phyloP scores from a whole-genome alignment of 2,113 vertebrate species.

The Pomatostomus ruficeps region DNA sequence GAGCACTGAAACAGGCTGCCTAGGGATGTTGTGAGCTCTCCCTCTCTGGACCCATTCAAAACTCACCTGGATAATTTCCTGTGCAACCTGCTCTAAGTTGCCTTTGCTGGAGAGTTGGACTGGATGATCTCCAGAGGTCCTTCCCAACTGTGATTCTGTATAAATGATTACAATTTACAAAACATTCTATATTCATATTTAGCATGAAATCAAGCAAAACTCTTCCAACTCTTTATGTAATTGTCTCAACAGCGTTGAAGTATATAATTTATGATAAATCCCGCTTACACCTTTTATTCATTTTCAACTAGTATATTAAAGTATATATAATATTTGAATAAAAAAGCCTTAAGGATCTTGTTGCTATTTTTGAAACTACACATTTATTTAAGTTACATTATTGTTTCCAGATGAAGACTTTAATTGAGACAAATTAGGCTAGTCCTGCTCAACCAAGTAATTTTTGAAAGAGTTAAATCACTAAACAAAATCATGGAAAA shows the following conservation, averaged over 20 bases:
- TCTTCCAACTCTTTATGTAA: neutral
- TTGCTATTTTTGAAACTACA: neutral
- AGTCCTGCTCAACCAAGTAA: neutral
- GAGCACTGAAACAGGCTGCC: neutral
- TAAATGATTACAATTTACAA: neutral
- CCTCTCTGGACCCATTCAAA: neutral
- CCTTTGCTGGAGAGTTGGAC: neutral
- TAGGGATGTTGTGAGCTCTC: neutral
- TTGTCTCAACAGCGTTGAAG: neutral
- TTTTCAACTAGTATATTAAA: neutral
- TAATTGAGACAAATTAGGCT: neutral
- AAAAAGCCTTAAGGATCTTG: neutral
- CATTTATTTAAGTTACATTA: neutral
- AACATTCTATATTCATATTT: neutral
- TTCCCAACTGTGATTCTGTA: neutral
- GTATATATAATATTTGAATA: neutral
- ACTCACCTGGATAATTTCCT: neutral
- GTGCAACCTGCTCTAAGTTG: neutral
- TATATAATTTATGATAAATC: neutral
- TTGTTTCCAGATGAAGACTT: conserved; percentile 21
- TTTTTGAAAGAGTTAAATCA: neutral
- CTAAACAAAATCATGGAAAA: neutral
- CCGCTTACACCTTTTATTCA: neutral
- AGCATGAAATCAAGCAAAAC: neutral
- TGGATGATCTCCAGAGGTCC: neutral